Evolutionary conservation across 2,888 invertebrate species (phyloP).

Genomic region (Ophion ventricosus): DNA sequence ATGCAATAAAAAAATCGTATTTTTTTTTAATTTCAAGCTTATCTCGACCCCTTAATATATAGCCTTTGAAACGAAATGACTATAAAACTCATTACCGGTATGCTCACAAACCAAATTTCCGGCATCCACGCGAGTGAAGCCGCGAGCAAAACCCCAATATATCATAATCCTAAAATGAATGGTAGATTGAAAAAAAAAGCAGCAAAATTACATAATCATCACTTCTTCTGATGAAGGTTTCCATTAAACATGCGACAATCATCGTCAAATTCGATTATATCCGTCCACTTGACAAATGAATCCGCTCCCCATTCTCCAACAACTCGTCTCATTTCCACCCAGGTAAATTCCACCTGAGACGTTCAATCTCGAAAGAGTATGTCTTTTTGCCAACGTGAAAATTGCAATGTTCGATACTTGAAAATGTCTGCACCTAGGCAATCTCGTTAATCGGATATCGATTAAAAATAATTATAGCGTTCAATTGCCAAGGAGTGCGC

Average conservation of each 20-base stretch:
- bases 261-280: not conserved
- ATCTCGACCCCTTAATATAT: no score
- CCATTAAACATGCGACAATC: no score
- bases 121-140: no score
- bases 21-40: no score
- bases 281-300: not conserved
- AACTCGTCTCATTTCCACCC: not conserved
- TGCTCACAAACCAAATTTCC: no score
- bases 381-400: not conserved
- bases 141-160: no score
- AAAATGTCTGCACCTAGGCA: not conserved
- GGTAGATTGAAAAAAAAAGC: no score
- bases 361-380: no score
- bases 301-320: not conserved
- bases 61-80: no score
- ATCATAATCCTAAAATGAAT: no score
- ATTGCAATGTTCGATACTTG: not conserved
- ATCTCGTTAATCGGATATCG: not conserved
- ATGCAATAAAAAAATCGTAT: no score
- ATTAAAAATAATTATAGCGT: slow-evolving; percentile 6
- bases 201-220: not conserved
- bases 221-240: not conserved
- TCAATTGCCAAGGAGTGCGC: slow-evolving; percentile 19
- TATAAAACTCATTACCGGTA: no score
- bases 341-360: not conserved